A percentile compares a stretch with the other conserved stretches of the same genome.
Conservation (phyloP, 1,140 invertebrate genomes). For the Coptotermes formosanus region DNA sequence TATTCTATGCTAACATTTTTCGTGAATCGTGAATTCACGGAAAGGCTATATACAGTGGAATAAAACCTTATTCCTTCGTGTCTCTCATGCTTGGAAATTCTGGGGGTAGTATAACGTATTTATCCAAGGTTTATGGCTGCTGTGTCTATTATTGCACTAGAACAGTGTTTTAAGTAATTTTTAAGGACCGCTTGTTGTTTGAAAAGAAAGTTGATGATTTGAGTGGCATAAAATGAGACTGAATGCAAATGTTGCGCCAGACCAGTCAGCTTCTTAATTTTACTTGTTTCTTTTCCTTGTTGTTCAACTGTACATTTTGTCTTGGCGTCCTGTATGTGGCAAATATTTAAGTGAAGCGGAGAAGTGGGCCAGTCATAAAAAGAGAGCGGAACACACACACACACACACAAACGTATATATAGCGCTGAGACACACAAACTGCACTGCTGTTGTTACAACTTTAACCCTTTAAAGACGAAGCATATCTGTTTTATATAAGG, state of each 20-base stretch:
- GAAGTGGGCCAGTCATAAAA: background rate
- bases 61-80: background rate
- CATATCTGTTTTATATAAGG: too few species aligned
- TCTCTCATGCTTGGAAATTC: background rate
- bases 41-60: background rate
- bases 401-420: too few species aligned
- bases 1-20: background rate
- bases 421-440: too few species aligned
- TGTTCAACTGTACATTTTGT: too few species aligned
- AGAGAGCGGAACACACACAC: background rate
- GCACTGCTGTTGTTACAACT: too few species aligned
- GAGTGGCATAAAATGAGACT: background rate
- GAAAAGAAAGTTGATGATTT: background rate
- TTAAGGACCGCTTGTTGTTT: background rate
- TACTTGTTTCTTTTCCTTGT: background rate
- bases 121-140: background rate
- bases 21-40: background rate
- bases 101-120: background rate
- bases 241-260: too few species aligned
- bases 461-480: too few species aligned
- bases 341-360: background rate
- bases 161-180: background rate
- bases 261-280: background rate
- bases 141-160: background rate
- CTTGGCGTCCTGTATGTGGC: background rate